Evolutionary conservation across 2,888 invertebrate genomes (phyloP).

Genomic region (Andrena trimmerana): DNA sequence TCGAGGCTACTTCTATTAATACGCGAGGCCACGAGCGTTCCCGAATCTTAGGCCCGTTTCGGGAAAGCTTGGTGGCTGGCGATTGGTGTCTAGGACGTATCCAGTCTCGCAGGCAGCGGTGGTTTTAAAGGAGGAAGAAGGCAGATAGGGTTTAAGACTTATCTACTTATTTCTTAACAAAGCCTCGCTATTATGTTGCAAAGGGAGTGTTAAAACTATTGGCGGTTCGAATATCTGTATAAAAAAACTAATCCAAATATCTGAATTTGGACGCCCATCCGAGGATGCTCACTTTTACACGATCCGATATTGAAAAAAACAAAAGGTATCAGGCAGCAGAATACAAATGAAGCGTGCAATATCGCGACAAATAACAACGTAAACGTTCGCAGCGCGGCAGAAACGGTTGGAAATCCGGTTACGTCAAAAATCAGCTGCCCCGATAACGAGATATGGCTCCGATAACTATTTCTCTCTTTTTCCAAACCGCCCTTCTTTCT

Average conservation of each 20-base stretch:
- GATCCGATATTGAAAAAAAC: background rate
- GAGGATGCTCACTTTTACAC: background rate
- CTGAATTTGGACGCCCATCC: background rate
- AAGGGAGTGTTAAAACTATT: no score
- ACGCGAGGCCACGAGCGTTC: no score
- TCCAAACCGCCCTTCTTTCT: background rate
- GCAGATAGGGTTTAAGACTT: no score
- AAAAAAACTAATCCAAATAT: background rate
- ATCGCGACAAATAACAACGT: background rate
- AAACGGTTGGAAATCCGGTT: conserved; percentile 26
- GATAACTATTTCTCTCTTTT: background rate
- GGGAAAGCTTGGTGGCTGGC: no score
- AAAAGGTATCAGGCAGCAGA: background rate
- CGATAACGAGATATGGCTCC: conserved; percentile 40
- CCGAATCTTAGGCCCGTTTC: no score
- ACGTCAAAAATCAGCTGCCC: conserved; percentile 36
- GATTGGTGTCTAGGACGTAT: no score
- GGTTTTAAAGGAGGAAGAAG: no score
- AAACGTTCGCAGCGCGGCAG: conserved; percentile 1
- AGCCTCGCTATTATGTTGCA: no score
- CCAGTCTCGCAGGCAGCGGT: no score
- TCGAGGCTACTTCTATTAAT: background rate
- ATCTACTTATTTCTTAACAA: no score
- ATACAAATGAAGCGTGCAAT: background rate
- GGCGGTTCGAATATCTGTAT: background rate